Evolutionary conservation across 1,140 invertebrate species (phyloP).

Genomic region (Platyscapa corneri): DNA sequence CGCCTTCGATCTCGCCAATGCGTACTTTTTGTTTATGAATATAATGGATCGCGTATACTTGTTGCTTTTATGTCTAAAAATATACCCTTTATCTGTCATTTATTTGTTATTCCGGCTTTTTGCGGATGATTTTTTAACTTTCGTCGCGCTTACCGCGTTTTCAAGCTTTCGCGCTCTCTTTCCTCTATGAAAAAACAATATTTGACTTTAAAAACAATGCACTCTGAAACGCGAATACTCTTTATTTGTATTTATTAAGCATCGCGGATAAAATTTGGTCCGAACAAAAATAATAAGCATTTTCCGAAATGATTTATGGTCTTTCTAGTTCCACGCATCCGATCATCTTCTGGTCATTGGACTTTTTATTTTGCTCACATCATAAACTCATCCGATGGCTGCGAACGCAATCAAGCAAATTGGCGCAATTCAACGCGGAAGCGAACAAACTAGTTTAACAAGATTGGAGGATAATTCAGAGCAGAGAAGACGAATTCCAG

Average conservation of each 20-base stretch:
- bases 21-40: neutral
- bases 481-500: neutral
- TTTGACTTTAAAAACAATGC: neutral
- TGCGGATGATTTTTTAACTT: neutral
- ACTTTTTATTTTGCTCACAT: neutral
- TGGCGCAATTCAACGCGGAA: neutral
- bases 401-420: slow-evolving; percentile 1
- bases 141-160: neutral
- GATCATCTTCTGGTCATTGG: neutral
- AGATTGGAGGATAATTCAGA: neutral
- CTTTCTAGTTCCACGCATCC: neutral
- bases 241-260: neutral
- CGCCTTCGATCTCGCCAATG: neutral
- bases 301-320: no score
- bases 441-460: slow-evolving; percentile 24
- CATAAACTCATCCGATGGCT: neutral
- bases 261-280: neutral
- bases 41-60: neutral
- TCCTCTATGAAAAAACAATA: neutral
- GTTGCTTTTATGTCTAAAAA: slow-evolving; percentile 23
- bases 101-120: neutral
- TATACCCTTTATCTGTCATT: neutral
- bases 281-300: neutral
- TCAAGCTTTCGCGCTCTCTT: neutral
- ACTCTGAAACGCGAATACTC: no score